These are phyloP conservation scores for Dolichopus griseipennis DNA, from an alignment of 2,888 invertebrate genomes.

Conservation along the genomic window DNA sequence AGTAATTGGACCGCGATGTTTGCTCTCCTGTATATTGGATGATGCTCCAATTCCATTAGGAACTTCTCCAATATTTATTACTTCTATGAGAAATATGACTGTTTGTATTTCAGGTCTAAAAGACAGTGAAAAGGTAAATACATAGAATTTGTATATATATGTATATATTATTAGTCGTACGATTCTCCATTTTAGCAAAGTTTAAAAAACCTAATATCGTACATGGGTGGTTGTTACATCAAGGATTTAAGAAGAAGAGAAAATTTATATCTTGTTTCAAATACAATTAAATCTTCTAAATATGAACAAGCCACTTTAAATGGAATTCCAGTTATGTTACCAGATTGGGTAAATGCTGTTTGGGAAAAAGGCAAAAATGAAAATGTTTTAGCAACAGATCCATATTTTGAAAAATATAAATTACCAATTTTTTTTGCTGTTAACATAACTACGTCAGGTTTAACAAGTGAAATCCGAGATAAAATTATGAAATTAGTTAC, in stretches of 20 bases:
- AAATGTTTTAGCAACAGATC: conserved; percentile 51
- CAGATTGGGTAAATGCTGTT: conserved; percentile 70
- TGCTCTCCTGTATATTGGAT: conserved; percentile 63
- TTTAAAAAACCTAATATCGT: conserved; percentile 55
- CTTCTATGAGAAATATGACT: conserved; percentile 67
- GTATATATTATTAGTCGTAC: conserved; percentile 15
- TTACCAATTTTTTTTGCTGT: conserved; percentile 68
- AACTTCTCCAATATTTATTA: conserved; percentile 66
- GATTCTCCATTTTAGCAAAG: conserved; percentile 44
- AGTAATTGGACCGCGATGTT: conserved; percentile 73
- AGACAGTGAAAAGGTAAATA: conserved; percentile 45
- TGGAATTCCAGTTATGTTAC: conserved; percentile 61
- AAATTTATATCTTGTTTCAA: conserved; percentile 75
- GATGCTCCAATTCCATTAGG: conserved; percentile 65
- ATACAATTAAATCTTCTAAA: conserved; percentile 65
- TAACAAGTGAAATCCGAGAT: conserved; percentile 45
- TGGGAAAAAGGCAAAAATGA: conserved; percentile 62
- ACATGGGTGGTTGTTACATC: conserved; percentile 69
- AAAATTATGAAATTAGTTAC: conserved; percentile 59
- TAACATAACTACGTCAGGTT: conserved; percentile 68
- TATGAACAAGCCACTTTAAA: conserved; percentile 51
- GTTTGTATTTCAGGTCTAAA: conserved; percentile 57
- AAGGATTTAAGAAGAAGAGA: conserved; percentile 51
- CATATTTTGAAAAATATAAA: conserved; percentile 54
- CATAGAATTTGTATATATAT: conserved; percentile 33